Evolutionary conservation across 2,888 invertebrate genomes (phyloP).

Genomic region (Trilocha varians): DNA sequence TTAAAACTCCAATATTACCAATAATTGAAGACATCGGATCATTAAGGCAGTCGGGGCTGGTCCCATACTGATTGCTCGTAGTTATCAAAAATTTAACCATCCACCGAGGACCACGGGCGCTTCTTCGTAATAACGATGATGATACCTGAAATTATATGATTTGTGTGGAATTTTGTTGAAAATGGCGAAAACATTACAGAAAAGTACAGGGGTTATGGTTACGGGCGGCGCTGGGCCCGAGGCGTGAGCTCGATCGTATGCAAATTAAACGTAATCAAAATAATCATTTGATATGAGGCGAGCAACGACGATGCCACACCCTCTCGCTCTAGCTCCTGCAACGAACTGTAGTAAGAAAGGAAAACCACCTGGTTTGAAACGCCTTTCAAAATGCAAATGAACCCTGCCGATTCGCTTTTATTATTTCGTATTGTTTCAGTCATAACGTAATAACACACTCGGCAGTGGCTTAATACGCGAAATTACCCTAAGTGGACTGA

Average conservation of each 20-base stretch:
- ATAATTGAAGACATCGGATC: slow-evolving; percentile 63
- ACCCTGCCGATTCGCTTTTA: slow-evolving; percentile 54
- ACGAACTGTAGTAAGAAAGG: slow-evolving; percentile 29
- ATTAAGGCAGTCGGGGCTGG: slow-evolving; percentile 60
- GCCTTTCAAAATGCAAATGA: slow-evolving; percentile 58
- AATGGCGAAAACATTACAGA: slow-evolving; percentile 74
- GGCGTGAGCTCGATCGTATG: slow-evolving; percentile 57
- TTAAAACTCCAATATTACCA: slow-evolving; percentile 67
- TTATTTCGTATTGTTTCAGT: slow-evolving; percentile 59
- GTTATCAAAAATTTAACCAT: slow-evolving; percentile 68
- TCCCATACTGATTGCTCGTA: slow-evolving; percentile 69
- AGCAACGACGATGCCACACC: slow-evolving; percentile 29
- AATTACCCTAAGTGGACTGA: slow-evolving; percentile 58
- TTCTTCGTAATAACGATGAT: slow-evolving; percentile 71
- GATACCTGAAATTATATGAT: slow-evolving; percentile 70
- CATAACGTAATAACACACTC: slow-evolving; percentile 50
- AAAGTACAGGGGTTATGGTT: slow-evolving; percentile 68
- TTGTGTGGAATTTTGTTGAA: slow-evolving; percentile 72
- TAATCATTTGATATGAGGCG: slow-evolving; percentile 60
- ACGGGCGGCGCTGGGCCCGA: slow-evolving; percentile 41
- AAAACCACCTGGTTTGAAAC: slow-evolving; percentile 32
- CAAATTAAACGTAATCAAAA: slow-evolving; percentile 74
- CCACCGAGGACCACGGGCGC: slow-evolving; percentile 57
- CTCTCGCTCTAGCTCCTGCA: slow-evolving; percentile 40
- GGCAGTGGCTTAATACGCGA: slow-evolving; percentile 55